Percentiles rank a stretch among this genome's conserved stretches.
These are phyloP conservation scores for Oligia latruncula DNA, from an alignment of 2,888 invertebrate genomes.

Conservation along the genomic window DNA sequence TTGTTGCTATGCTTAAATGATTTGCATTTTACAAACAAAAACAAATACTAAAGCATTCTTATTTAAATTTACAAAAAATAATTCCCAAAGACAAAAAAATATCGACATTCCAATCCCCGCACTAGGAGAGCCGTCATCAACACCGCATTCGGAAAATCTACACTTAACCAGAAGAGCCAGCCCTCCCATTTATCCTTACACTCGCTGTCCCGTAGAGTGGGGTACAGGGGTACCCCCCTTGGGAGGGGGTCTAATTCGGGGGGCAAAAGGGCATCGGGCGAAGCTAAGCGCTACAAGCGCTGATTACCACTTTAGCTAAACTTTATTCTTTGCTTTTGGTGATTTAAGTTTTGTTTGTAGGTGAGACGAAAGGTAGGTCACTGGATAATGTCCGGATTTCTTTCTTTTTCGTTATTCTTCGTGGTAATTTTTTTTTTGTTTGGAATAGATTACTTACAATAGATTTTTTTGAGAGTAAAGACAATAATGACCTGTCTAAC, in stretches of 20 bases:
- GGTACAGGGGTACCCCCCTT: constrained; percentile 54
- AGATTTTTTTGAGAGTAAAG: neutral
- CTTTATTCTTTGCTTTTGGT: constrained; percentile 75
- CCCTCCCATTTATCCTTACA: constrained; percentile 91
- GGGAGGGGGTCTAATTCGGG: constrained; percentile 81
- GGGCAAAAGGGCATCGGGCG: constrained; percentile 86
- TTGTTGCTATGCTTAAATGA: neutral
- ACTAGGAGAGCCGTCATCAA: constrained; percentile 86
- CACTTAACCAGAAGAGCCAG: constrained; percentile 90
- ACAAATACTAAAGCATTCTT: neutral
- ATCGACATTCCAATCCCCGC: constrained; percentile 73
- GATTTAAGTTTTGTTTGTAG: constrained; percentile 74
- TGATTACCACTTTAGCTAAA: constrained; percentile 75
- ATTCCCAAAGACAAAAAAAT: constrained; percentile 33
- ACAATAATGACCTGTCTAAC: neutral
- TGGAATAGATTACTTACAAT: neutral
- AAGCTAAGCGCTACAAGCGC: constrained; percentile 80
- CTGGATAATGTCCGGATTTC: neutral
- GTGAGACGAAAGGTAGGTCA: constrained; percentile 60
- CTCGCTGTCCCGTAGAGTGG: constrained; percentile 85
- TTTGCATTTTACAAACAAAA: neutral
- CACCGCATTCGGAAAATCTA: constrained; percentile 91
- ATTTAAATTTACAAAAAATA: neutral
- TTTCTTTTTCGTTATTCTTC: neutral
- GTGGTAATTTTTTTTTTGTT: neutral